A percentile compares a stretch with the other conserved stretches of the same genome.
Evolutionary conservation across 2,113 vertebrate genomes (phyloP).

Genomic region (Kryptolebias marmoratus): DNA sequence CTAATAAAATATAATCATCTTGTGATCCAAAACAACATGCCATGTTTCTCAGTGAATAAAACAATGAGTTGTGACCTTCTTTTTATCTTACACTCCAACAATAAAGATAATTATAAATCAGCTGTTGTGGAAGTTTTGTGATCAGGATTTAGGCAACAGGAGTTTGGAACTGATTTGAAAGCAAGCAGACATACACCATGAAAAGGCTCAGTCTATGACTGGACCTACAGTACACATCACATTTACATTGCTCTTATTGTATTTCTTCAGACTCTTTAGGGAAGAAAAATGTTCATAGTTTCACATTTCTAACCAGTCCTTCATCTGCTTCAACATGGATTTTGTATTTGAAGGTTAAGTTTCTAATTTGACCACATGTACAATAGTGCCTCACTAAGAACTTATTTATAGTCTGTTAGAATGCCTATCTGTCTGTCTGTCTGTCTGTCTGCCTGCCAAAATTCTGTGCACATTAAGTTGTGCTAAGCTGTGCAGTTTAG

Average conservation of each 20-base stretch:
- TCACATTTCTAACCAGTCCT: neutral
- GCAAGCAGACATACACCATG: neutral
- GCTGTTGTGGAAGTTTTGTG: no score
- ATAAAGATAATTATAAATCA: no score
- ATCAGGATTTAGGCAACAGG: neutral
- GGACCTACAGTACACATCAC: neutral
- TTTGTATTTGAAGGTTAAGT: neutral
- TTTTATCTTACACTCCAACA: neutral
- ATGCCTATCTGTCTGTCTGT: neutral
- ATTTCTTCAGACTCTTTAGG: neutral
- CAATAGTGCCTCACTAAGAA: no score
- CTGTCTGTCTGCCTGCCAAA: neutral
- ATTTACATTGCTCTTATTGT: neutral
- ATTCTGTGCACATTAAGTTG: no score
- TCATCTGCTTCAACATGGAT: neutral
- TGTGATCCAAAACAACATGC: slow-evolving; percentile 16
- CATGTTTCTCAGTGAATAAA: neutral
- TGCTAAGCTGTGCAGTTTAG: no score
- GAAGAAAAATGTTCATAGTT: neutral
- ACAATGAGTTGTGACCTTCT: neutral
- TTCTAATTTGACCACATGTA: neutral
- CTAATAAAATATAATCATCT: slow-evolving; percentile 24
- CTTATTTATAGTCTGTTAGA: no score
- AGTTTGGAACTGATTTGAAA: neutral
- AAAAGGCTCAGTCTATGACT: no score